These are phyloP conservation scores for Onychostruthus taczanowskii DNA, from an alignment of 2,113 vertebrate genomes.

Conservation along the genomic window DNA sequence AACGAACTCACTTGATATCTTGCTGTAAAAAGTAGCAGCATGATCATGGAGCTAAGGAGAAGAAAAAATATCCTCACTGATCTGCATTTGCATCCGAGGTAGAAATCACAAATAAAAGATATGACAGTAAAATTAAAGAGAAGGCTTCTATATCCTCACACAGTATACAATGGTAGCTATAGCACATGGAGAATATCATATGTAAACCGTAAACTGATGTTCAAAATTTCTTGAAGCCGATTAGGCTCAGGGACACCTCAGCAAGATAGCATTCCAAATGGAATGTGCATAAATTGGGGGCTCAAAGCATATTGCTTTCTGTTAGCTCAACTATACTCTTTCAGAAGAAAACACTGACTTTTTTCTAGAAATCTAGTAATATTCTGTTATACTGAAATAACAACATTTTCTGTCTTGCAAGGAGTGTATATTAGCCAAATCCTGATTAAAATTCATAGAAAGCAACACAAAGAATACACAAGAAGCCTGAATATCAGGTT, in stretches of 20 bases:
- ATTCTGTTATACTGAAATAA: not conserved
- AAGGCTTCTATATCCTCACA: not conserved
- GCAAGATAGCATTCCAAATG: not conserved
- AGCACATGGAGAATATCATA: not conserved
- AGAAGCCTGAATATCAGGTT: conserved; percentile 12
- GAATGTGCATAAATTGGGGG: not conserved
- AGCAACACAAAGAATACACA: conserved; percentile 34
- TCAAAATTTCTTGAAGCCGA: not conserved
- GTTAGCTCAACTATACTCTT: not conserved
- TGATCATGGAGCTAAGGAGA: not conserved
- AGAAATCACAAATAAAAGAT: not conserved
- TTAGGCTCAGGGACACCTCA: not conserved
- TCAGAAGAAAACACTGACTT: not conserved
- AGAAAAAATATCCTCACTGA: not conserved
- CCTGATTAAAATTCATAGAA: conserved; percentile 22
- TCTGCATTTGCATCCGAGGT: not conserved
- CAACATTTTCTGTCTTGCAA: not conserved
- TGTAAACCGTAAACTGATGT: not conserved
- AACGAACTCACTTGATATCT: not conserved
- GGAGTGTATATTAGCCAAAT: not conserved
- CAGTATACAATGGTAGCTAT: not conserved
- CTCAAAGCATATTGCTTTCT: not conserved
- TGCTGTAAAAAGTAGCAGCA: not conserved
- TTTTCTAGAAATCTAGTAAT: not conserved
- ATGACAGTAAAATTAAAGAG: not conserved